Evolutionary conservation across 1,140 invertebrate species (phyloP).

Genomic region (Nixonia krombeini): DNA sequence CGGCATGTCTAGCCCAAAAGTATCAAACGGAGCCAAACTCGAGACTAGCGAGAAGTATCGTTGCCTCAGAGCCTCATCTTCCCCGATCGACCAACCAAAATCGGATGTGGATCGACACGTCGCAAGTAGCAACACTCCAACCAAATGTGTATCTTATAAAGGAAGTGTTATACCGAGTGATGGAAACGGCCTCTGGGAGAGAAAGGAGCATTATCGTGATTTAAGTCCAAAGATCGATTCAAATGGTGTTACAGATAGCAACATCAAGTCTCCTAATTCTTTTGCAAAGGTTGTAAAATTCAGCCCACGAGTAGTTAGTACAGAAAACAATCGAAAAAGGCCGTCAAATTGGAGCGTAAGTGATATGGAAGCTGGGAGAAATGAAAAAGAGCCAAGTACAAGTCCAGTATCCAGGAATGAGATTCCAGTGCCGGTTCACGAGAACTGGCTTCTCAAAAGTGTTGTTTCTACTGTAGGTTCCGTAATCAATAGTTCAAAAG

Average conservation of each 20-base stretch:
- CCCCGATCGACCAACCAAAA: conserved; percentile 21
- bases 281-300: conserved; percentile 47
- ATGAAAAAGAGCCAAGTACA: background rate
- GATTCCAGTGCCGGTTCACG: background rate
- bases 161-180: background rate
- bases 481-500: conserved; percentile 3
- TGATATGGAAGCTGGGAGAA: conserved; percentile 35
- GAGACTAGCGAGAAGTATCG: conserved; percentile 40
- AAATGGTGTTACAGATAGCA: conserved; percentile 24
- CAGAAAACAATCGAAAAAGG: conserved; percentile 45
- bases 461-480: background rate
- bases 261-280: conserved; percentile 26
- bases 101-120: conserved; percentile 37
- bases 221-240: conserved; percentile 44
- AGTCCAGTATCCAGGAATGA: background rate
- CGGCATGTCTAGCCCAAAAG: conserved; percentile 44
- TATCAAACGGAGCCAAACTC: conserved; percentile 32
- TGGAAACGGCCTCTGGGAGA: conserved; percentile 36
- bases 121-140: background rate
- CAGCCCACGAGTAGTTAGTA: too few species aligned
- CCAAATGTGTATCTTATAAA: too few species aligned
- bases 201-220: conserved; percentile 42
- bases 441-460: background rate
- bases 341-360: conserved; percentile 43
- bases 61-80: conserved; percentile 8